Conservation (phyloP, 2,113 vertebrate genomes). For the Ramphastos sulfuratus region DNA sequence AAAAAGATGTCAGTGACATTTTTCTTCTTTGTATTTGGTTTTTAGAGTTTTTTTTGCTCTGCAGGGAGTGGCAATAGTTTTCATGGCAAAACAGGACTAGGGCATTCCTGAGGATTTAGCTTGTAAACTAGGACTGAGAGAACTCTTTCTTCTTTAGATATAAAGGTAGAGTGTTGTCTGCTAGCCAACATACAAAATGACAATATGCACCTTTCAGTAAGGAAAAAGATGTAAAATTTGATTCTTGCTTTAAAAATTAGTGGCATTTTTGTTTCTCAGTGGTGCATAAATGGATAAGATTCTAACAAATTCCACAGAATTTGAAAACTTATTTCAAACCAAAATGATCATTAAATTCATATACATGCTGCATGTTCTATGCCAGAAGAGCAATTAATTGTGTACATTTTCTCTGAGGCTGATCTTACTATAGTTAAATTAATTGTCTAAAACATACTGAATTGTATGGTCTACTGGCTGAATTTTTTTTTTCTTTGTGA, state of each 20-base stretch:
- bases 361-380: accelerated
- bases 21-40: neutral
- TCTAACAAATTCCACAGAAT: neutral
- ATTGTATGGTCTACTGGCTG: neutral
- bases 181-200: neutral
- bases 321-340: neutral
- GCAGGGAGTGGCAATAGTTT: neutral
- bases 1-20: neutral
- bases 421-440: neutral
- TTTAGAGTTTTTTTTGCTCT: neutral
- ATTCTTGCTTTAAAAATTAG: neutral
- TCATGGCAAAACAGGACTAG: neutral
- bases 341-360: neutral
- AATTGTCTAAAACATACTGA: neutral
- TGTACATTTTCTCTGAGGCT: neutral
- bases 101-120: neutral
- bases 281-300: neutral
- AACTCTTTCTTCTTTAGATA: neutral
- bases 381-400: neutral
- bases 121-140: neutral
- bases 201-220: neutral
- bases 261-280: neutral
- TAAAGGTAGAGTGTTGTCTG: neutral
- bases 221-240: neutral
- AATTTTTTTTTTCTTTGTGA: neutral